Conservation (phyloP, 2,113 vertebrate species). For the Xiphorhynchus elegans region DNA sequence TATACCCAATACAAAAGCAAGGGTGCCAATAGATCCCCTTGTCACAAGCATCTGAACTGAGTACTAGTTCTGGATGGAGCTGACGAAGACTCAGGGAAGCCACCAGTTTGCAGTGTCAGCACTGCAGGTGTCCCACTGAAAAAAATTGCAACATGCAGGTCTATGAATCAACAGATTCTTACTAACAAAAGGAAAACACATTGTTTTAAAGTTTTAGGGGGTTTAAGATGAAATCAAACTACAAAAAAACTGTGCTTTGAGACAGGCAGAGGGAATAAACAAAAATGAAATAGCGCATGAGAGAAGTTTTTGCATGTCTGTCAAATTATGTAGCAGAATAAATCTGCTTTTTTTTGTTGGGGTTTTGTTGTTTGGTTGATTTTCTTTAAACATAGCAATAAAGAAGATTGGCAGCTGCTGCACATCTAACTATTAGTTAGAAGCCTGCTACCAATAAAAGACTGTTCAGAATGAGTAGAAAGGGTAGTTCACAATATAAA, state of each 20-base stretch:
- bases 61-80: neutral
- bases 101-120: neutral
- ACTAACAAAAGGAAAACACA: neutral
- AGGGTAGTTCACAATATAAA: slow-evolving; percentile 23
- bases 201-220: neutral
- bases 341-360: neutral
- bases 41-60: neutral
- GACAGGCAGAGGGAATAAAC: neutral
- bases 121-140: neutral
- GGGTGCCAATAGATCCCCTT: neutral
- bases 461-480: neutral
- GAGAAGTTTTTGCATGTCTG: neutral
- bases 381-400: neutral
- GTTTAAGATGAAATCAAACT: neutral
- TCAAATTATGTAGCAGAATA: neutral
- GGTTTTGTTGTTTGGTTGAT: neutral
- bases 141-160: neutral
- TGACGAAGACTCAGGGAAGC: neutral
- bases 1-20: neutral
- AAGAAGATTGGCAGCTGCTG: neutral
- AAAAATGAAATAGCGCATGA: neutral
- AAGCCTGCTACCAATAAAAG: slow-evolving; percentile 23
- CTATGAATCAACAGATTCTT: neutral
- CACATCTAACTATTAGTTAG: neutral
- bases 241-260: neutral